Evolutionary conservation across 2,113 vertebrate species (phyloP), one percentile per base, ranked within the genome.

Genomic region (Colaptes auratus): DNA sequence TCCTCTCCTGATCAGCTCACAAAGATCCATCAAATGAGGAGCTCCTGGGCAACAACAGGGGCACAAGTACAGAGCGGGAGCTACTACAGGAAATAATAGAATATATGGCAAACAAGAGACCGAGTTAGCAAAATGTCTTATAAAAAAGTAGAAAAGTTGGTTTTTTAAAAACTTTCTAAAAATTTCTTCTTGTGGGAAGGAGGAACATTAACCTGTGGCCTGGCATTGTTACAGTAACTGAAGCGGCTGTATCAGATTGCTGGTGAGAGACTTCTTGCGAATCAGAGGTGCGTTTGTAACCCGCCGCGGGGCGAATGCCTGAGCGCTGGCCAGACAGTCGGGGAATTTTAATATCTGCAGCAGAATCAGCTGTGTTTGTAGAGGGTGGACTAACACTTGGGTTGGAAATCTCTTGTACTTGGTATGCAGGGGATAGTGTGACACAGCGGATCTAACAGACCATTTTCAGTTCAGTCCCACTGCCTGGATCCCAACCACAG

Each of bases 71-170:
- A 67, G 33, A 73, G 91, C 58, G 63, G 91, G 31, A 81, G 82
- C 69, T 80, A 61, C 76, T 48, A 9, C 0, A 63, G 69, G 48
- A 75, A 88, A 31, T 73, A 75, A 86, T 17, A 8, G 36, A 63
- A 5, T 8, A 42, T 5, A 67, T 20, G 94, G 91, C 86, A 93
- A 91, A 90, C 42, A 7, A 95, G 84, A 96, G 95, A 97, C 96
- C 1, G 35, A 89, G 86, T 96, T 97, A 97, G 95, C 95, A 97
- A 98, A 98, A 92, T 18, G 92, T 67, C 73, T 95, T 95, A 96
- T 97, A 93, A 96, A 96, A 98, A 97, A 90, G 96, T 98, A 97
- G 36, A 97, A 97, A 98, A 97, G 72, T 89, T 83, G 61, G 20
- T 50, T 52, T 94, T 31, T 88, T 76, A 90, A 96, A 97, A 98